Evolutionary conservation across 2,888 invertebrate genomes (phyloP), one percentile per base, ranked within the genome.

Genomic region (Bombylius major): DNA sequence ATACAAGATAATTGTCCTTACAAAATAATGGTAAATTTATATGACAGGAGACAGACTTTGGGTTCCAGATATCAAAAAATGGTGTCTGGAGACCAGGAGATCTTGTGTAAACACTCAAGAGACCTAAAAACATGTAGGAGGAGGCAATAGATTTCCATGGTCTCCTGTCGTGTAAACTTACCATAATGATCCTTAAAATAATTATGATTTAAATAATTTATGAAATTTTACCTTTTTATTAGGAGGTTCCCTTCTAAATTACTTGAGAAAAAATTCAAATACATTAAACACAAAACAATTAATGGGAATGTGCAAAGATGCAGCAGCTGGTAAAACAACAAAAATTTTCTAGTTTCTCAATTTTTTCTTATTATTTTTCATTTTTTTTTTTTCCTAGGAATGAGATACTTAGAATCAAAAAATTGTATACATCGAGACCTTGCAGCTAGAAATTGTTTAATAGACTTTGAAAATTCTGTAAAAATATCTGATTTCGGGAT

Each of bases 401-500:
- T 97, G 96, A 81, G 89, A 52, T 97, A 97, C 76, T 79, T 97
- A 58, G 95, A 96, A 76, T 89, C 89, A 34, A 93, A 93, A 75
- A 92, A 91, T 76, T 96, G 95, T 72, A 96, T 97, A 69, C 96
- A 97, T 73, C 80, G 96, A 59, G 96, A 97, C 78, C 79, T 97
- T 63, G 96, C 96, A 0, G 96, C 96, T 1, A 79, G 96, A 65
- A 97, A 96, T 77, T 96, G 96, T 63, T 67, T 74, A 44, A 69
- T 75, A 77, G 86, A 84, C 59, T 85, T 87, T 67, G 87, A 89
- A 64, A 87, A 89, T 65, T 85, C 83, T 55, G 94, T 96, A 5
- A 97, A 97, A 78, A 97, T 97, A 67, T 95, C 96, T 0, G 96
- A 97, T 76, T 97, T 96, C 77, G 96, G 96, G 62, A 97, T 97